Percentiles rank a stretch among this genome's conserved stretches.
These are phyloP conservation scores for Laodelphax striatellus DNA, from an alignment of 1,140 invertebrate genomes.

Conservation along the genomic window DNA sequence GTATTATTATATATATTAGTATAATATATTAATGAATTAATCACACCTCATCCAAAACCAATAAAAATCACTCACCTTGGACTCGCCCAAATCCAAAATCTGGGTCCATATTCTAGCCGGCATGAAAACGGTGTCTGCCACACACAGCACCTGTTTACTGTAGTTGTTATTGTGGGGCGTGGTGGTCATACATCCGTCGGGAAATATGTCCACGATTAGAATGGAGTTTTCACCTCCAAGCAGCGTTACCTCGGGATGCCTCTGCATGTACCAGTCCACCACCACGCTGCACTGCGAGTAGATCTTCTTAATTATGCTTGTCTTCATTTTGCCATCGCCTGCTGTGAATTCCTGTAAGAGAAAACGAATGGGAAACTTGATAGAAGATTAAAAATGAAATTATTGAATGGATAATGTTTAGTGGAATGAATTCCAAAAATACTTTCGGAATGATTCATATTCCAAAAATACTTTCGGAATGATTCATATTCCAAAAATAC, in stretches of 20 bases:
- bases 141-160: slow-evolving; percentile 24
- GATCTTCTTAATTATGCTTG: slow-evolving; percentile 21
- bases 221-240: slow-evolving; percentile 22
- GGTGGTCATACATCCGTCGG: slow-evolving; percentile 27
- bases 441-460: too few species aligned
- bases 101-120: slow-evolving; percentile 25
- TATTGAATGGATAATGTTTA: too few species aligned
- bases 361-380: too few species aligned
- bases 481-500: too few species aligned
- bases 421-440: too few species aligned
- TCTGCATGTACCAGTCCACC: slow-evolving; percentile 25
- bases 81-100: slow-evolving; percentile 15
- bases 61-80: neutral
- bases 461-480: too few species aligned
- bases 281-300: slow-evolving; percentile 23
- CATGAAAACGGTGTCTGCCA: slow-evolving; percentile 26
- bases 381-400: too few species aligned
- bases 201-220: slow-evolving; percentile 27
- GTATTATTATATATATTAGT: too few species aligned
- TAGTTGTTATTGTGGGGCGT: slow-evolving; percentile 26
- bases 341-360: slow-evolving; percentile 7
- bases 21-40: too few species aligned
- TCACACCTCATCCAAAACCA: too few species aligned
- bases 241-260: slow-evolving; percentile 21
- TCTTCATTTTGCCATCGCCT: slow-evolving; percentile 12